A percentile compares a stretch with the other conserved stretches of the same genome.
Conservation (phyloP, 2,113 vertebrate genomes). For the Catharus minimus region DNA sequence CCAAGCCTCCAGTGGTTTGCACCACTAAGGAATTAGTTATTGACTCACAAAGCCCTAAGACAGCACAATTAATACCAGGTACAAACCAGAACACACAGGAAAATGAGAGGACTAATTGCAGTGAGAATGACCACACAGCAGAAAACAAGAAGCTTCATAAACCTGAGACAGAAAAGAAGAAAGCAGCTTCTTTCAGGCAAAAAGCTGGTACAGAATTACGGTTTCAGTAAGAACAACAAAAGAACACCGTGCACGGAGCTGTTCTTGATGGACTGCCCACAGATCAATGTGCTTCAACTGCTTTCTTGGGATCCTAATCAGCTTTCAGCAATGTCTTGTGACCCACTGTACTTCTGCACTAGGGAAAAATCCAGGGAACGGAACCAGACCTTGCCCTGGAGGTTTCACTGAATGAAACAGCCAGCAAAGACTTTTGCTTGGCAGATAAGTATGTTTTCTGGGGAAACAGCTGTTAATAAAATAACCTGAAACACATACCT, state of each 20-base stretch:
- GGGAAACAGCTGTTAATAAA: not conserved
- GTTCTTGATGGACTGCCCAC: not conserved
- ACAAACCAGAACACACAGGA: not conserved
- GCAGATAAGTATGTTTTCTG: not conserved
- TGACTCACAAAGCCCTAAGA: not conserved
- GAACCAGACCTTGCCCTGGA: fast-evolving
- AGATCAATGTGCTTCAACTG: fast-evolving
- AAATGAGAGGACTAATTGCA: not conserved
- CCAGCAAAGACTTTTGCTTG: not conserved
- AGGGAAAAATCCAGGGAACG: not conserved
- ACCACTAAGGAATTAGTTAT: not conserved
- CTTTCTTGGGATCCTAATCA: not conserved
- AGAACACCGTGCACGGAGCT: not conserved
- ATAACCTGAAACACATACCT: not conserved
- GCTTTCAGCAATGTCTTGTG: not conserved
- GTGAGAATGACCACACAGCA: fast-evolving
- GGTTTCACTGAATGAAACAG: not conserved
- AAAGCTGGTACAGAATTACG: not conserved
- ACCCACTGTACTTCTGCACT: not conserved
- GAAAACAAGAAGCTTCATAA: not conserved
- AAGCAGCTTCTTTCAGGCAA: not conserved
- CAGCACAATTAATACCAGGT: not conserved
- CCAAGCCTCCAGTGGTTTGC: not conserved
- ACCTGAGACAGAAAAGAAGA: not conserved
- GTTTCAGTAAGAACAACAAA: not conserved